Percentiles rank a stretch among this genome's conserved stretches.
phyloP scores from a whole-genome alignment of 2,888 invertebrate species.

The Tiliacea aurago region DNA sequence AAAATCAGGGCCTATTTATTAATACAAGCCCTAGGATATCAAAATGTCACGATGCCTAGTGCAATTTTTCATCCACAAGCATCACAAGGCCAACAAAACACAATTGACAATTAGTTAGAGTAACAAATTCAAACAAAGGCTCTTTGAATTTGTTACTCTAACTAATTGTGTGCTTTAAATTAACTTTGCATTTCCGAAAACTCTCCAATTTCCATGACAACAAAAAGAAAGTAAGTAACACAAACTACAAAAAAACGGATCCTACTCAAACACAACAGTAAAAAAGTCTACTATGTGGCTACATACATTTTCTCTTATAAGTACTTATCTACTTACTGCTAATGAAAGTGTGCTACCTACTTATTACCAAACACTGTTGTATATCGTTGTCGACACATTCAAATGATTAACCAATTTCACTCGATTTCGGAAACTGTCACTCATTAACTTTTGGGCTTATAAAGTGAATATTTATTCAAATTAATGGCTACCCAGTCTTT shows the following conservation, averaged over 20 bases:
- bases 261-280: slow-evolving; percentile 23
- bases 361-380: slow-evolving; percentile 47
- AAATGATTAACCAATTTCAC: slow-evolving; percentile 68
- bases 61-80: too few relatives aligned
- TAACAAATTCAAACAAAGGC: too few relatives aligned
- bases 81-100: too few relatives aligned
- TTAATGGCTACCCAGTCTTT: slow-evolving; percentile 43
- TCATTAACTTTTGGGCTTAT: slow-evolving; percentile 66
- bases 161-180: too few relatives aligned
- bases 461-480: slow-evolving; percentile 65
- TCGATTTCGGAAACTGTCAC: slow-evolving; percentile 55
- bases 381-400: slow-evolving; percentile 21
- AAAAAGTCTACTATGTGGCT: slow-evolving; percentile 12
- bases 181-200: not conserved
- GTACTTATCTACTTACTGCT: slow-evolving; percentile 47
- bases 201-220: slow-evolving; percentile 1
- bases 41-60: too few relatives aligned
- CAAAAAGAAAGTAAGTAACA: slow-evolving; percentile 42
- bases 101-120: too few relatives aligned
- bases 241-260: slow-evolving; percentile 12
- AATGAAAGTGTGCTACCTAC: slow-evolving; percentile 61
- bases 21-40: too few relatives aligned
- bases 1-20: too few relatives aligned
- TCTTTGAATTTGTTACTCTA: too few relatives aligned
- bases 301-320: slow-evolving; percentile 49